Conservation (phyloP, 2,888 invertebrate species). For the Eupithecia exiguata region DNA sequence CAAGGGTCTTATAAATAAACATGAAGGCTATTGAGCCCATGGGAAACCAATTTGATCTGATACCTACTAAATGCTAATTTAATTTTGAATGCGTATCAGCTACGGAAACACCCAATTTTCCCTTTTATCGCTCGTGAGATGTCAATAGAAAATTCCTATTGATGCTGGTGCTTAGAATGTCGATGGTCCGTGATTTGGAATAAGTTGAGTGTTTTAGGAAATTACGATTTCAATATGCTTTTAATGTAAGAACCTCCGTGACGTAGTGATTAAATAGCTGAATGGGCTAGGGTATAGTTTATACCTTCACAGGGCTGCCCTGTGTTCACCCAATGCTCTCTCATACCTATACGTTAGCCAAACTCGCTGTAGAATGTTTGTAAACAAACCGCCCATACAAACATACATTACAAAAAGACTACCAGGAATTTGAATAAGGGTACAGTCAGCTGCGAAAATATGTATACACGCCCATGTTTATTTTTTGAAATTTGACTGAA, state of each 20-base stretch:
- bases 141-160: constrained; percentile 35
- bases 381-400: too few species aligned
- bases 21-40: constrained; percentile 67
- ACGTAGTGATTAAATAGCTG: background rate
- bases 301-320: background rate
- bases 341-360: too few species aligned
- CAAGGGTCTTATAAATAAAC: constrained; percentile 77
- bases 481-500: too few species aligned
- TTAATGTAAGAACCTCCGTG: background rate
- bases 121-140: constrained; percentile 52
- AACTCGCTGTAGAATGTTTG: too few species aligned
- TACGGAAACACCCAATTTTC: constrained; percentile 56
- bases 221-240: background rate
- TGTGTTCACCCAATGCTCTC: background rate
- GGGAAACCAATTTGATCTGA: constrained; percentile 67
- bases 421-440: too few species aligned
- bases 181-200: constrained; percentile 16
- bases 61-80: constrained; percentile 74
- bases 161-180: constrained; percentile 2
- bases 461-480: too few species aligned
- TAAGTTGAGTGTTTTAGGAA: constrained; percentile 12
- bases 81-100: constrained; percentile 61
- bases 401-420: too few species aligned
- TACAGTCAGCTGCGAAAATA: too few species aligned
- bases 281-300: background rate